Conservation (phyloP, 2,113 vertebrate species). For the Cepphus grylle region DNA sequence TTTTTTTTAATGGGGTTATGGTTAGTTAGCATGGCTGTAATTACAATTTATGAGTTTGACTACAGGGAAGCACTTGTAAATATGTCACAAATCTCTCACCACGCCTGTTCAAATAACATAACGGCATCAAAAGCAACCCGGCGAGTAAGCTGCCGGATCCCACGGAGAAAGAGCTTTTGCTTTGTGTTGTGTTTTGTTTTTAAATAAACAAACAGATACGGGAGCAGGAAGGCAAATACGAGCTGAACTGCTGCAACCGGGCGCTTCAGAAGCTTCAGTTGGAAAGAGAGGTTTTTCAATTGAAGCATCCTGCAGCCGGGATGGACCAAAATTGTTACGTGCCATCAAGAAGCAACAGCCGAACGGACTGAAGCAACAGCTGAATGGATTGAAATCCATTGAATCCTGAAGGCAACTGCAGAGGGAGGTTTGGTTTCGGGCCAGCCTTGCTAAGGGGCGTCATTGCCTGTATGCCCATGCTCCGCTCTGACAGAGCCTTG, state of each 20-base stretch:
- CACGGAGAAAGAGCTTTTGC: neutral
- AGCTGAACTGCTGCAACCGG: neutral
- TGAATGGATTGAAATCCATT: neutral
- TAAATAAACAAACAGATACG: neutral
- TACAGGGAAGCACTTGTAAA: conserved; percentile 31
- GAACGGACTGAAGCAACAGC: neutral
- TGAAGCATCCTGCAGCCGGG: neutral
- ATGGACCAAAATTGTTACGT: fast-evolving
- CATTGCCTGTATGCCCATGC: fast-evolving
- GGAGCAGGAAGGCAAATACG: neutral
- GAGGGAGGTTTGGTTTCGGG: neutral
- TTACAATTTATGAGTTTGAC: conserved; percentile 20
- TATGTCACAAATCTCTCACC: conserved; percentile 33
- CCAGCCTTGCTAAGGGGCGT: neutral
- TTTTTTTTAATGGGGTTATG: neutral
- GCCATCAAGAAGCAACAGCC: neutral
- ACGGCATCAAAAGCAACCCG: neutral
- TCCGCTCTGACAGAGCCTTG: neutral
- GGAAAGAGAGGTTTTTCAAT: neutral
- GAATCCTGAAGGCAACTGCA: neutral
- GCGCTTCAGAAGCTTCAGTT: neutral
- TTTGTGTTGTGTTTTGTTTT: neutral
- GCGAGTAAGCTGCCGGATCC: neutral
- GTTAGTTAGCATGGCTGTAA: conserved; percentile 46
- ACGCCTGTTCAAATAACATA: neutral